Conservation (phyloP, 2,797 vertebrate genomes). For the Thaleichthys pacificus region DNA sequence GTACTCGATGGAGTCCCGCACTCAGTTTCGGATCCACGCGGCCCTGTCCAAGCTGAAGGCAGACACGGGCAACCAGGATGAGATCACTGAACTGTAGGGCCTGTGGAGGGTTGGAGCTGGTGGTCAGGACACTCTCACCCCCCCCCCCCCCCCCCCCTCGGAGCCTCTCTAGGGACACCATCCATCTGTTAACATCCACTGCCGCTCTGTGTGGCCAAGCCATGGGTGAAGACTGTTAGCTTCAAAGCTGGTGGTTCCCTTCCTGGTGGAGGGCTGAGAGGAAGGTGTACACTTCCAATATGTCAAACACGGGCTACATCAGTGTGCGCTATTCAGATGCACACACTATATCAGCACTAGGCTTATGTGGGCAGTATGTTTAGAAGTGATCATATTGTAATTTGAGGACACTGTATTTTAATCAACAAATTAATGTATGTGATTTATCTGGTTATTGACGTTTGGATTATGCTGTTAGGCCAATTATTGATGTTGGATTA, state of each 20-base stretch:
- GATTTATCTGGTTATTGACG: neutral
- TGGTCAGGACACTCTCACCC: too few species aligned
- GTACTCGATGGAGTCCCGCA: slow-evolving; percentile 86
- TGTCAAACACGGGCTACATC: neutral
- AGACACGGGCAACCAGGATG: slow-evolving; percentile 68
- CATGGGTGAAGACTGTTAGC: neutral
- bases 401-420: slow-evolving; percentile 25
- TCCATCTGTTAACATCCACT: neutral
- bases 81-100: slow-evolving; percentile 61
- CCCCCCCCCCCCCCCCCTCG: neutral
- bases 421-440: slow-evolving; percentile 18
- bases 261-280: neutral
- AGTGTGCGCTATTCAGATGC: neutral
- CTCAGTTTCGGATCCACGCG: slow-evolving; percentile 83
- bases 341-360: slow-evolving; percentile 12
- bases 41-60: slow-evolving; percentile 82
- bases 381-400: slow-evolving; percentile 31
- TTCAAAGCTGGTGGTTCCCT: neutral
- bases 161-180: neutral
- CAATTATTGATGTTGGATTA: neutral
- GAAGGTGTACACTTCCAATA: too few species aligned
- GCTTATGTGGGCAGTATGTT: slow-evolving; percentile 23
- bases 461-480: neutral
- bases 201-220: neutral
- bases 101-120: neutral